Conservation (phyloP, 2,113 vertebrate species). For the Halichoerus grypus region DNA sequence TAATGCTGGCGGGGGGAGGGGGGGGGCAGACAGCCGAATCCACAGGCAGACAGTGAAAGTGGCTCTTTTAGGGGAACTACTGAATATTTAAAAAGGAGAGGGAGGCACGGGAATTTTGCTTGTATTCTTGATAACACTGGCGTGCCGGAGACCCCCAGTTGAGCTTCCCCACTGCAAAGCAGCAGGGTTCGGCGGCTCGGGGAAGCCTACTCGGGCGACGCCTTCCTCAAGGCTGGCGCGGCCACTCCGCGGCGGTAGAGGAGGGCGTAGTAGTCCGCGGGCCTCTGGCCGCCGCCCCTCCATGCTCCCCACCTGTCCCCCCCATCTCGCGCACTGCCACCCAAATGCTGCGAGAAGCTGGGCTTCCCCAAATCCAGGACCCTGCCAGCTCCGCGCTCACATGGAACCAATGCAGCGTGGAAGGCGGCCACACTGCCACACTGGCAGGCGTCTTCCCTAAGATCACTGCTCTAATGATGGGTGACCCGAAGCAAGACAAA, state of each 20-base stretch:
- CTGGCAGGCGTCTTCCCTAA: background rate
- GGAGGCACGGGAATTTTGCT: background rate
- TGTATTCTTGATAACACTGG: background rate
- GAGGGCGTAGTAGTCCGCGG: background rate
- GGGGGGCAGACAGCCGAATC: background rate
- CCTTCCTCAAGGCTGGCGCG: conserved; percentile 14
- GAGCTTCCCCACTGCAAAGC: background rate
- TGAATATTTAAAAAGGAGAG: background rate
- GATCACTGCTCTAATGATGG: background rate
- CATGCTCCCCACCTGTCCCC: rapidly evolving
- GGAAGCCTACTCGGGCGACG: background rate
- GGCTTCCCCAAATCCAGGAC: background rate
- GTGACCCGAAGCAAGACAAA: conserved; percentile 16
- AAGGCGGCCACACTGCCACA: background rate
- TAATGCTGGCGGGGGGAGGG: background rate
- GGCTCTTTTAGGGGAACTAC: background rate
- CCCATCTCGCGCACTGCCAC: background rate
- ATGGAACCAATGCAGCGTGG: background rate
- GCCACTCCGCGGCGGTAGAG: rapidly evolving
- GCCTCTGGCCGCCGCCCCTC: background rate
- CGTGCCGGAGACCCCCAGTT: background rate
- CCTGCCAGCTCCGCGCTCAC: rapidly evolving
- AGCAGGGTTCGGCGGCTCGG: background rate
- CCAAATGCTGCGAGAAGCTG: background rate
- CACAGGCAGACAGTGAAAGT: background rate